Conservation (phyloP, 2,797 vertebrate species). For the Liparis tanakae region DNA sequence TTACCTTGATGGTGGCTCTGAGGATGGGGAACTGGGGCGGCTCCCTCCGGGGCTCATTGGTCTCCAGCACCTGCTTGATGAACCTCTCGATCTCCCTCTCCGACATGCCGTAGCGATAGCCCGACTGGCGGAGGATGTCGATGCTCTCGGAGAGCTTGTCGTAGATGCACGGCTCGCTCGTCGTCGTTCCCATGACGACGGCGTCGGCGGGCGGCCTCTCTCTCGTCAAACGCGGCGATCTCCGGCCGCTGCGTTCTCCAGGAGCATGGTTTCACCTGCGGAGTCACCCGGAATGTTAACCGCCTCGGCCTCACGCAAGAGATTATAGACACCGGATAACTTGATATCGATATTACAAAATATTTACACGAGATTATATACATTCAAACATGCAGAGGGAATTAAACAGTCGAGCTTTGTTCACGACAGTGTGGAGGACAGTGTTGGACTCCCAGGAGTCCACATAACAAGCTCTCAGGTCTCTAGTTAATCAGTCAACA, state of each 20-base stretch:
- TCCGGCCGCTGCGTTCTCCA: slow-evolving; percentile 8
- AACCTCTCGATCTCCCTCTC: slow-evolving; percentile 95
- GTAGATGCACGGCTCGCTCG: slow-evolving; percentile 93
- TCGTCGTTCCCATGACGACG: slow-evolving; percentile 87
- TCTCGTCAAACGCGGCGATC: slow-evolving; percentile 5
- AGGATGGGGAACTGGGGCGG: slow-evolving; percentile 90
- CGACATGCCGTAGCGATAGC: slow-evolving; percentile 95
- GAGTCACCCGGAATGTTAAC: neutral
- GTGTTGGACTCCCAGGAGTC: too few relatives aligned
- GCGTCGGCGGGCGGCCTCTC: neutral
- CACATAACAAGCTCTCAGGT: neutral
- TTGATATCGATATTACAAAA: too few relatives aligned
- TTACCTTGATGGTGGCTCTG: slow-evolving; percentile 87
- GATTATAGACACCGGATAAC: too few relatives aligned
- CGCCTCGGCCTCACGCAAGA: neutral
- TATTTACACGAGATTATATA: neutral
- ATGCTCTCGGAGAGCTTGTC: slow-evolving; percentile 95
- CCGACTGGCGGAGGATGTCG: slow-evolving; percentile 93
- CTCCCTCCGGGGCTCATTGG: slow-evolving; percentile 90
- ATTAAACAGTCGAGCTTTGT: neutral
- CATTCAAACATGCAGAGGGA: neutral
- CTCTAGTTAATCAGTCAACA: neutral
- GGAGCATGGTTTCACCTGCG: slow-evolving; percentile 51
- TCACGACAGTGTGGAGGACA: neutral
- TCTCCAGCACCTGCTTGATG: slow-evolving; percentile 94